Base-by-base conservation (phyloP, 2,888 invertebrate genomes). In the Drosophila kanekoi region DNA sequence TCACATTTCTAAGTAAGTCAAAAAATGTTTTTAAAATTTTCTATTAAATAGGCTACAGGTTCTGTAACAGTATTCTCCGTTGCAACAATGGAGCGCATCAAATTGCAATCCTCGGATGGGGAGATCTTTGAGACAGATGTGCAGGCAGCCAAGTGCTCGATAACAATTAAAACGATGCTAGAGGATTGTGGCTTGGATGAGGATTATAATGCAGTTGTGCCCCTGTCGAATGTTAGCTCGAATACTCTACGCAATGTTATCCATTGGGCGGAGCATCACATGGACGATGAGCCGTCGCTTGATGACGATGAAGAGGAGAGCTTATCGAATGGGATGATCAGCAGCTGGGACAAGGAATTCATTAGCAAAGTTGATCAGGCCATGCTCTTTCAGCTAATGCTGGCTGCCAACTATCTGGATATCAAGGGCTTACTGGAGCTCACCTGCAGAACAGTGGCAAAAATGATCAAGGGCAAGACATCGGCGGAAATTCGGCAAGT, bases 141-240 rank as follows among this genome's bases (percentile, higher is more conserved):
- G 23, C 61, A 77, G 45, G 79, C 75, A n/a, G 85, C 79, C 51
- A 81, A 85, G 9, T 85, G 85, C 37, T 85, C 85, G 1, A 64
- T 66, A 6, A 85, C 75, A 13, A 81, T 81, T 13, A 77, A 74
- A n/a, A 79, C 74, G 6, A 81, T 81, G 85, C 44, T 81, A 38
- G 82, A 85, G 69, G 79, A 81, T 28, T 85, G 81, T 41, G 72
- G 79, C 48, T 66, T 77, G 79, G 85, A 79, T 32, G 77, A 79
- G 1, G 76, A 81, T 4, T 79, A 81, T 32, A 65, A 75, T 14
- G 72, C 79, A 3, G 64, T 79, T 38, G 85, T 81, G 9, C 79
- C 81, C 9, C 44, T 81, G 58, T 61, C 79, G 4, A 79, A 85
- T 63, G 79, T 81, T 0, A 77, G 66, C 32, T 81, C 81, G 5